Conservation (phyloP, 2,113 vertebrate species). For the Martes martes region DNA sequence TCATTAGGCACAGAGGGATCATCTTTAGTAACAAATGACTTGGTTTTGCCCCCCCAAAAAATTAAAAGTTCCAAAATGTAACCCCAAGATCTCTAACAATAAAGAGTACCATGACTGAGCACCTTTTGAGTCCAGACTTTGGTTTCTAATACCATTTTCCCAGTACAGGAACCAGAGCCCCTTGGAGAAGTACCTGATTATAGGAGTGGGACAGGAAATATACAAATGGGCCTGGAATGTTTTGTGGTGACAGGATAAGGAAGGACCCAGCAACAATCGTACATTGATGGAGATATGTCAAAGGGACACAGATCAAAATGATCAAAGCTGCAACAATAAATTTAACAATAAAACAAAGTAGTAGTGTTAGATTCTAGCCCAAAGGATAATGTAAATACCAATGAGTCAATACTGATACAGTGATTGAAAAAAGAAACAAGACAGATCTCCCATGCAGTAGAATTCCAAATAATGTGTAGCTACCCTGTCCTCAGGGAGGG, state of each 20-base stretch:
- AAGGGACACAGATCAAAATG: neutral
- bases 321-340: neutral
- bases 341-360: neutral
- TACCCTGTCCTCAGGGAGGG: neutral
- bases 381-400: neutral
- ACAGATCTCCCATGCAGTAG: neutral
- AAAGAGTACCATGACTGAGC: neutral
- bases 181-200: neutral
- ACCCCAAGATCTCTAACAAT: neutral
- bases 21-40: neutral
- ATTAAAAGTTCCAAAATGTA: neutral
- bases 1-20: neutral
- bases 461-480: neutral
- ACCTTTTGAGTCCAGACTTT: neutral
- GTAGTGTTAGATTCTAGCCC: neutral
- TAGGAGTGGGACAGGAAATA: neutral
- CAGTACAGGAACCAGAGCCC: neutral
- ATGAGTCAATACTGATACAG: neutral
- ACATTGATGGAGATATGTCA: neutral
- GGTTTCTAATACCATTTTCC: neutral
- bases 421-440: neutral
- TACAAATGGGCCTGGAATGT: neutral
- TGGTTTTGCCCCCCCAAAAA: neutral
- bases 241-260: neutral
- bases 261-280: neutral